phyloP scores from a whole-genome alignment of 2,888 invertebrate genomes.

The Cynaeus angustus region DNA sequence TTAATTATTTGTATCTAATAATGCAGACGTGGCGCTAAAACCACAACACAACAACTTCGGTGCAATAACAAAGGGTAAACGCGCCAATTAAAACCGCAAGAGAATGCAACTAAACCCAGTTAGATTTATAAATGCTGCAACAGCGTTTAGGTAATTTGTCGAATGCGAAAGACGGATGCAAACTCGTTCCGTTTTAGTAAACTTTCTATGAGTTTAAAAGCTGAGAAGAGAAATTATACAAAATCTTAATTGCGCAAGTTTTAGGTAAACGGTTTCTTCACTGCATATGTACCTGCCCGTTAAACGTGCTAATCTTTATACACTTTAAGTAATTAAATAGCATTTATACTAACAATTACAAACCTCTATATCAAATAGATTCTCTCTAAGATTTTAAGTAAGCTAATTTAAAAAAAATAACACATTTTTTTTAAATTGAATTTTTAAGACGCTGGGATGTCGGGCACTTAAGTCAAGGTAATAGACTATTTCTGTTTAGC shows the following conservation, averaged over 20 bases:
- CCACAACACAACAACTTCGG: slow-evolving; percentile 5
- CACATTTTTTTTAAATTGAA: no score
- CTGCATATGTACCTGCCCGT: neutral
- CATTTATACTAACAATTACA: no score
- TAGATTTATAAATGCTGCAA: slow-evolving; percentile 12
- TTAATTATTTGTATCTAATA: slow-evolving; percentile 1
- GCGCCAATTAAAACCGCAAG: slow-evolving; percentile 1
- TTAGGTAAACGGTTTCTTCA: neutral
- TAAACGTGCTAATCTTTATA: neutral
- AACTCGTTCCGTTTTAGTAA: neutral
- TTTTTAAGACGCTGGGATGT: no score
- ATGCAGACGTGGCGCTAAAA: neutral
- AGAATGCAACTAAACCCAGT: neutral
- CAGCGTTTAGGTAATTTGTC: slow-evolving; percentile 8
- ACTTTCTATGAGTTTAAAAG: slow-evolving; percentile 4
- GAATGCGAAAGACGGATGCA: slow-evolving; percentile 3
- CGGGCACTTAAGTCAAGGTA: no score
- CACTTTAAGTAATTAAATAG: neutral
- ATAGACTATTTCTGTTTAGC: no score
- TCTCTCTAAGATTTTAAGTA: no score
- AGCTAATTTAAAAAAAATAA: no score
- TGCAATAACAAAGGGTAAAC: slow-evolving; percentile 6
- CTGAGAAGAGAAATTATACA: neutral
- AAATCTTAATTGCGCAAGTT: slow-evolving; percentile 1
- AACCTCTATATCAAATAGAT: no score